A percentile compares a stretch with the other conserved stretches of the same genome.
Evolutionary conservation across 1,140 invertebrate genomes (phyloP).

Genomic region (Popillia japonica): DNA sequence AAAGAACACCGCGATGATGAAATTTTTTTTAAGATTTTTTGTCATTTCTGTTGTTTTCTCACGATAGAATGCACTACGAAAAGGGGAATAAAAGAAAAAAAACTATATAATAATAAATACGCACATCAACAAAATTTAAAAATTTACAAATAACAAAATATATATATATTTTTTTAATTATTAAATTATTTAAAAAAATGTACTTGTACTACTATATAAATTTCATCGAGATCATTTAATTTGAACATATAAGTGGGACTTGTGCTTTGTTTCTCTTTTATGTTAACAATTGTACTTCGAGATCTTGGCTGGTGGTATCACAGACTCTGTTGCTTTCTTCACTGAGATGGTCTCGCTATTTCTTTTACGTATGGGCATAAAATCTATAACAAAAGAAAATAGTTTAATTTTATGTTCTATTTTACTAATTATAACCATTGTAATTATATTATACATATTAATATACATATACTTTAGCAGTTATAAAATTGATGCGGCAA

Average conservation of each 20-base stretch:
- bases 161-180: constrained; percentile 26
- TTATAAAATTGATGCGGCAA: neutral
- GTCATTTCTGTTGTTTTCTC: constrained; percentile 1
- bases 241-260: constrained; percentile 29
- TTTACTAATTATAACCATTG: too few relatives aligned
- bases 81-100: neutral
- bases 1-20: neutral
- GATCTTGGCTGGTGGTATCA: constrained; percentile 26
- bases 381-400: constrained; percentile 22
- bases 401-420: neutral
- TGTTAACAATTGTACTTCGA: constrained; percentile 27
- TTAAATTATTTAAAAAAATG: constrained; percentile 26
- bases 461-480: too few relatives aligned
- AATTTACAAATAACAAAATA: constrained; percentile 28
- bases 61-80: constrained; percentile 9
- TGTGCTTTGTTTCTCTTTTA: neutral
- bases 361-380: constrained; percentile 2
- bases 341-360: constrained; percentile 10
- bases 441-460: too few relatives aligned
- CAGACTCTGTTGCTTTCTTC: constrained; percentile 23
- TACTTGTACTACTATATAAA: constrained; percentile 12
- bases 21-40: constrained; percentile 4
- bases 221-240: constrained; percentile 24
- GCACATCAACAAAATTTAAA: constrained; percentile 26
- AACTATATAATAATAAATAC: constrained; percentile 33